Conservation (phyloP, 1,140 invertebrate genomes). For the Drosophila burlai region DNA sequence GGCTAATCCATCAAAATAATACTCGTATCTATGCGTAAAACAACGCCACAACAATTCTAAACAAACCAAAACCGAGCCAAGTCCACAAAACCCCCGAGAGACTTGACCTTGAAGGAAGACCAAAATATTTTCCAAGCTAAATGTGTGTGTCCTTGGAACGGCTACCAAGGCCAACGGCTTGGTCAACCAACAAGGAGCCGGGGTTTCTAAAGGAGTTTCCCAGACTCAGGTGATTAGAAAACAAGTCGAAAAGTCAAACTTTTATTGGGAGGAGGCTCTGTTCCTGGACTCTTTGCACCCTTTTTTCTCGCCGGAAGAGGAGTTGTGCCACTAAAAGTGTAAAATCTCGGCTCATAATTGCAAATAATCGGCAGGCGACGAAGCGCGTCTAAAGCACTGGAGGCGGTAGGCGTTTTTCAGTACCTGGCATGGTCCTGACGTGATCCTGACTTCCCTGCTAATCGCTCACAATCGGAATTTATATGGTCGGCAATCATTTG, state of each 20-base stretch:
- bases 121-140: conserved; percentile 27
- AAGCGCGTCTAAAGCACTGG: conserved; percentile 72
- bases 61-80: conserved; percentile 53
- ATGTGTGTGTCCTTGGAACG: conserved; percentile 51
- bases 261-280: conserved; percentile 10
- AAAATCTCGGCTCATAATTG: conserved; percentile 75
- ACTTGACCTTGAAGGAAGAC: conserved; percentile 24
- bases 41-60: conserved; percentile 72
- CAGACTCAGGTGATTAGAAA: conserved; percentile 52
- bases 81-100: conserved; percentile 68
- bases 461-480: conserved; percentile 79
- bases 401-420: conserved; percentile 37
- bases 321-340: conserved; percentile 52
- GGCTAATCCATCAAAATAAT: conserved; percentile 73
- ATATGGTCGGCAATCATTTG: conserved; percentile 83
- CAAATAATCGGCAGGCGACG: conserved; percentile 69
- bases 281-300: conserved; percentile 2
- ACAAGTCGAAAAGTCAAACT: conserved; percentile 70
- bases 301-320: background rate
- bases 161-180: conserved; percentile 53
- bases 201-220: conserved; percentile 32
- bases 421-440: conserved; percentile 22
- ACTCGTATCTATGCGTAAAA: conserved; percentile 50
- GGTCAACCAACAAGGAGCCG: conserved; percentile 53
- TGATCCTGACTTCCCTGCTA: conserved; percentile 42